A percentile compares a stretch with the other conserved stretches of the same genome.
phyloP scores from a whole-genome alignment of 2,113 vertebrate genomes.

The Neogobius melanostomus region DNA sequence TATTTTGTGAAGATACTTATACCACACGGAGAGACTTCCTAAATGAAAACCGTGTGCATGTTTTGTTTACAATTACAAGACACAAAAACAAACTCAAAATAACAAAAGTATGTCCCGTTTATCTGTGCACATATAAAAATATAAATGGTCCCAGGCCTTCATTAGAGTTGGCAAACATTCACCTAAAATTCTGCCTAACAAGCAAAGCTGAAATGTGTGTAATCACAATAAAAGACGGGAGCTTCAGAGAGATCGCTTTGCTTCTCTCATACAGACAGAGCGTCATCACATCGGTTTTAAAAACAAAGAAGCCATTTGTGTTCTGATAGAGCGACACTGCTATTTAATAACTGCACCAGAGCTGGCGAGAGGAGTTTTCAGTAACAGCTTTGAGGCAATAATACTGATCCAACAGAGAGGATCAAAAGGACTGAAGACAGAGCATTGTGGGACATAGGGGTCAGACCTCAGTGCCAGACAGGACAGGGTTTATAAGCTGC shows the following conservation, averaged over 20 bases:
- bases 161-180: not conserved
- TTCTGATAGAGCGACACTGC: constrained; percentile 67
- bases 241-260: constrained; percentile 31
- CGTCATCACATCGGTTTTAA: constrained; percentile 50
- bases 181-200: not conserved
- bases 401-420: constrained; percentile 65
- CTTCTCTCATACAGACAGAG: constrained; percentile 37
- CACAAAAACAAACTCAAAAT: not conserved
- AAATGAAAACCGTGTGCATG: not conserved
- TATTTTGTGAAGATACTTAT: constrained; percentile 20
- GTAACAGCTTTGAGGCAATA: constrained; percentile 69
- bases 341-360: constrained; percentile 69
- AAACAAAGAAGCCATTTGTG: constrained; percentile 75
- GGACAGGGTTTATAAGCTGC: constrained; percentile 21
- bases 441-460: constrained; percentile 43
- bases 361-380: constrained; percentile 48
- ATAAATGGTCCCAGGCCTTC: no score
- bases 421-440: constrained; percentile 64
- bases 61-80: not conserved
- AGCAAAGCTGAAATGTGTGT: not conserved
- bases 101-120: not conserved
- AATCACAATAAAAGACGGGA: not conserved
- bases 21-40: not conserved
- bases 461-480: constrained; percentile 34
- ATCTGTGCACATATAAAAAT: not conserved